phyloP scores from a whole-genome alignment of 2,797 vertebrate genomes.

The Molossus molossus region DNA sequence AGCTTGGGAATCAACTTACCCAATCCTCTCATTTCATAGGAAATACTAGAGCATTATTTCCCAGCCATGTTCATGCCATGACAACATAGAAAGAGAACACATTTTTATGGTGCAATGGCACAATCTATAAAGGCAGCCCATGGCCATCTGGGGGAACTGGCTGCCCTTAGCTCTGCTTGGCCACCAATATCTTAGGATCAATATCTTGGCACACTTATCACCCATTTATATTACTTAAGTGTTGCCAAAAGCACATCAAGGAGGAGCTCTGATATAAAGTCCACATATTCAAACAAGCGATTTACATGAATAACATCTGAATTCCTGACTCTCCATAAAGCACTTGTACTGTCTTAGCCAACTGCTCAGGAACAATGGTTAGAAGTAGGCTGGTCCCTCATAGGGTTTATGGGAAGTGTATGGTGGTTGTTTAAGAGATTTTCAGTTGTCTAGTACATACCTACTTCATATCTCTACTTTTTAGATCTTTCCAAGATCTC shows the following conservation, averaged over 20 bases:
- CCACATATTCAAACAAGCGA: neutral
- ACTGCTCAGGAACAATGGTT: neutral
- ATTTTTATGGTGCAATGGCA: neutral
- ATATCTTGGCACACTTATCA: neutral
- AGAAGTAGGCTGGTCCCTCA: neutral
- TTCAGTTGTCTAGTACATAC: neutral
- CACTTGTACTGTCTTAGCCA: neutral
- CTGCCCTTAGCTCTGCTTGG: neutral
- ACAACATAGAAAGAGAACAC: neutral
- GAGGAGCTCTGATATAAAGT: neutral
- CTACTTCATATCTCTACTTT: neutral
- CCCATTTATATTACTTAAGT: neutral
- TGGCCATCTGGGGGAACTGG: neutral
- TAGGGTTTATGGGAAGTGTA: neutral
- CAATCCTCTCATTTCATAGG: neutral
- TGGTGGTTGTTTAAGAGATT: neutral
- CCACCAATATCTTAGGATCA: neutral
- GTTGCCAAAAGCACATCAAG: neutral
- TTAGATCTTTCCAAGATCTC: neutral
- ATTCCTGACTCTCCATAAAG: slow-evolving; percentile 8
- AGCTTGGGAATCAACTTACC: slow-evolving; percentile 49
- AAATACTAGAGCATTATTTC: slow-evolving; percentile 54
- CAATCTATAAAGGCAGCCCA: neutral
- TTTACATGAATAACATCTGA: slow-evolving; percentile 46
- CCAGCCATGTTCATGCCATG: neutral